Base-by-base conservation (phyloP, 2,113 vertebrate genomes). In the Syrmaticus mikado region DNA sequence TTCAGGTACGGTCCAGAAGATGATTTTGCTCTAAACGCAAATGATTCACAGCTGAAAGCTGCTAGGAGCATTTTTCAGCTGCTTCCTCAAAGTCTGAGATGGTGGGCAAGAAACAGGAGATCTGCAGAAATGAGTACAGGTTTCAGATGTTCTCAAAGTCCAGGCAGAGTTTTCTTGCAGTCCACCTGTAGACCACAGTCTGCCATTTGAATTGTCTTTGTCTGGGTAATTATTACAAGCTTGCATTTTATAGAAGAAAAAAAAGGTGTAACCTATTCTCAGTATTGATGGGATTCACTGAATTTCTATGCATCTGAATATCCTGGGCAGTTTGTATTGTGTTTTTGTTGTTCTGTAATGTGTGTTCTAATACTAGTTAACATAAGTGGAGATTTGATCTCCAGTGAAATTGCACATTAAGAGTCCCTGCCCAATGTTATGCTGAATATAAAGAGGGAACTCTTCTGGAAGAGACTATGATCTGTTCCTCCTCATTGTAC, bases 221-320 rank as follows among this genome's bases (percentile, higher is more conserved):
- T 61, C 36, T 87, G 18, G n/a, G 27, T 87, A 55, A 22, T 80
- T 74, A 25, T 36, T 74, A 43, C 1, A 16, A 16, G 30, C 53
- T 57, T 32, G 30, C 17, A 11, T 57, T 57, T 18, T 32, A 57
- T 19, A 32, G 53, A 25, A 27, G 6, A 79, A 82, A 76, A 65
- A 87, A 87, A 68, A 11, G 46, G 32, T 11, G 20, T 20, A 25
- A 24, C 4, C 4, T 22, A 0, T 74, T 66, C 4, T 25, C 20
- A 74, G 50, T 46, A 7, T 12, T 67, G 28, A 32, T 71, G 45
- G 18, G 34, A 61, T 12, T 60, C 61, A 8, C 27, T 64, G 45
- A 57, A 57, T 57, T 53, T 81, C 36, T 91, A 45, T 87, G 87
- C 85, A 90, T 91, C 82, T 91, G n/a, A 87, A 75, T 91, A 67